phyloP scores from a whole-genome alignment of 1,140 invertebrate genomes.

The Pollicipes pollicipes region DNA sequence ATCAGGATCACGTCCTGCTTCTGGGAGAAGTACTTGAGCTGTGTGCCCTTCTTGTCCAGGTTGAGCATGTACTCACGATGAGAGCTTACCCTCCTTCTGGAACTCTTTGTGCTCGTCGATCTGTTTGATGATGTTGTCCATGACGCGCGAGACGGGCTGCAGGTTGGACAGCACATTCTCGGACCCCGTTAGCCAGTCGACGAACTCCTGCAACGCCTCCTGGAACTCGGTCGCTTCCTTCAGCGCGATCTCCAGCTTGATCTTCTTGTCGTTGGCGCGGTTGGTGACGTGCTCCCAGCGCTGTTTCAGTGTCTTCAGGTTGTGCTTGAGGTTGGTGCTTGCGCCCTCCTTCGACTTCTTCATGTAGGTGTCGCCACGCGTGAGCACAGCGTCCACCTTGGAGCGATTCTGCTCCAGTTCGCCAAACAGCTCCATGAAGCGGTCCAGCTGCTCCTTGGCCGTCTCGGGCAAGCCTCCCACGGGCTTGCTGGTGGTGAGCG shows the following conservation, averaged over 20 bases:
- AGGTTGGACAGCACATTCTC: slow-evolving; percentile 75
- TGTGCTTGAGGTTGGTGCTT: slow-evolving; percentile 72
- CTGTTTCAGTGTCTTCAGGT: slow-evolving; percentile 71
- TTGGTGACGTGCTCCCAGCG: slow-evolving; percentile 78
- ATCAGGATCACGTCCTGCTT: slow-evolving; percentile 98
- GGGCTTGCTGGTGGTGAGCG: slow-evolving; percentile 82
- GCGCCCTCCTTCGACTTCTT: slow-evolving; percentile 55
- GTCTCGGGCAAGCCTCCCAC: slow-evolving; percentile 94
- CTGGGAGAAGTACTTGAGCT: slow-evolving; percentile 96
- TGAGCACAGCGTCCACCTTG: slow-evolving; percentile 71
- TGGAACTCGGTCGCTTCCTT: slow-evolving; percentile 94
- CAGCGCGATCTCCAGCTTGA: slow-evolving; percentile 90
- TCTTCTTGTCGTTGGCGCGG: slow-evolving; percentile 87
- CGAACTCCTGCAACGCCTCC: slow-evolving; percentile 69
- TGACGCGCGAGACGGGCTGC: slow-evolving; percentile 80
- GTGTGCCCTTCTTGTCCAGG: slow-evolving; percentile 91
- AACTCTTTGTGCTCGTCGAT: slow-evolving; percentile 94
- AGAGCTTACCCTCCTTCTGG: slow-evolving; percentile 84
- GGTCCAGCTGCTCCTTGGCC: slow-evolving; percentile 83
- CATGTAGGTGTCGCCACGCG: slow-evolving; percentile 77
- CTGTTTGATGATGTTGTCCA: slow-evolving; percentile 75
- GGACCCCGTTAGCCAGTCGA: slow-evolving; percentile 85
- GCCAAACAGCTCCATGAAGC: slow-evolving; percentile 90
- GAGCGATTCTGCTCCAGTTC: slow-evolving; percentile 78
- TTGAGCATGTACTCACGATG: slow-evolving; percentile 88